Percentiles rank a stretch among this genome's conserved stretches.
These are phyloP conservation scores for Rallus limicola DNA, from an alignment of 2,113 vertebrate genomes.

Conservation along the genomic window DNA sequence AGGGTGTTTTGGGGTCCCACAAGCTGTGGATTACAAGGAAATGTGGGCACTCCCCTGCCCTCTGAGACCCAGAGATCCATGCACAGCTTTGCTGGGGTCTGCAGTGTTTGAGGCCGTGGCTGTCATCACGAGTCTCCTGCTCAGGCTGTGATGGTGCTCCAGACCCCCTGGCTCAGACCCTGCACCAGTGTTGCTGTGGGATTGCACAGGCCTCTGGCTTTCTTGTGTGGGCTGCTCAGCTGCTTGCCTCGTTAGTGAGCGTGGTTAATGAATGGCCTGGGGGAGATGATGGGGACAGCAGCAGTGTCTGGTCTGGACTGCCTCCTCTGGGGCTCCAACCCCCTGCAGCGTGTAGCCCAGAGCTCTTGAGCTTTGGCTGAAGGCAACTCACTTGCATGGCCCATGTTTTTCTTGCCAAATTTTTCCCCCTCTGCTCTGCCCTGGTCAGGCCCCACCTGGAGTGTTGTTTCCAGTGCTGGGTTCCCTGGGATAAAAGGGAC, in stretches of 20 bases:
- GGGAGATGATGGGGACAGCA: neutral
- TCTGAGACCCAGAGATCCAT: fast-evolving
- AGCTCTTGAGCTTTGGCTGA: neutral
- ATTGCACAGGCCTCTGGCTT: neutral
- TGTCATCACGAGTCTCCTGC: neutral
- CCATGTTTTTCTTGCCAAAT: neutral
- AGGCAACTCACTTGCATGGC: neutral
- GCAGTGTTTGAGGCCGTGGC: neutral
- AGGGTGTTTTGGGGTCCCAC: neutral
- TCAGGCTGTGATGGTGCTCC: fast-evolving
- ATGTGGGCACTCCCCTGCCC: fast-evolving
- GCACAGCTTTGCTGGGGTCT: neutral
- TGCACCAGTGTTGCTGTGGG: fast-evolving
- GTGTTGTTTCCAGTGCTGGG: no score
- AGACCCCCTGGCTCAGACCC: fast-evolving
- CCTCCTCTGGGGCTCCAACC: fast-evolving
- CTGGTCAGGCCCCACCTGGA: no score
- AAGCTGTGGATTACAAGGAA: neutral
- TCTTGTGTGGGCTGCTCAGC: neutral
- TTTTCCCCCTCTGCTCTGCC: no score
- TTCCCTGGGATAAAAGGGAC: no score
- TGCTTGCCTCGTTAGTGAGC: fast-evolving
- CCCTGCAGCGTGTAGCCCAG: neutral
- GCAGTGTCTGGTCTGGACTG: neutral
- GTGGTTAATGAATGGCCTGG: neutral